Base-by-base conservation (phyloP, 2,113 vertebrate genomes). In the Amphiprion ocellaris region DNA sequence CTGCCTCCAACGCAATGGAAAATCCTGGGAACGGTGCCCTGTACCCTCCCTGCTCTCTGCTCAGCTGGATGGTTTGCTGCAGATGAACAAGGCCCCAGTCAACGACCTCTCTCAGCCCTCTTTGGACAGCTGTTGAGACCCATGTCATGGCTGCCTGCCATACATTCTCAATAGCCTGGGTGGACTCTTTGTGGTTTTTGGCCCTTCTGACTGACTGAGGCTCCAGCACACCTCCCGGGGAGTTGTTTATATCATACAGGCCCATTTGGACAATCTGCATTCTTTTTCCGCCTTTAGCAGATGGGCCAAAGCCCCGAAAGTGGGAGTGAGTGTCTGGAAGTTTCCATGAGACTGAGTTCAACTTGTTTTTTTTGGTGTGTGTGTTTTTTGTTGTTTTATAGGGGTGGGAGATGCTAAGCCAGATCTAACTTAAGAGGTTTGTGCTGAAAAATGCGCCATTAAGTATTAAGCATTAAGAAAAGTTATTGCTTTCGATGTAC, bases 171-270 rank as follows among this genome's bases (percentile, higher is more conserved):
- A 72, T 73, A 60, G 84, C 56, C 75, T 72, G 81, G 77, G 82
- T n/a, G 77, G 86, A 88, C 83, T 80, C 81, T 53, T 68, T 80
- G 80, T 76, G 83, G 74, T 87, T 86, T 73, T 83, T 87, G 86
- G 87, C 89, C 79, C 74, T 46, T 33, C 60, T 77, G 80, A 78
- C 76, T 47, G 79, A 81, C 50, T 49, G 56, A 63, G 60, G 56
- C 50, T 86, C 71, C 78, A 77, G 65, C 30, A 54, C 76, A 62
- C 77, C 78, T 88, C 85, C 86, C 21, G 21, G 85, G 30, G 77
- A 76, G 77, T 77, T 75, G 85, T 82, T 90, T 77, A 72, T 67
- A 58, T 75, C 84, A 60, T 53, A 44, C 46, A 74, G 62, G 85
- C 81, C 74, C 81, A 87, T 62, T 86, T 84, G 85, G 80, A 91